A percentile compares a stretch with the other conserved stretches of the same genome.
phyloP scores from a whole-genome alignment of 1,140 invertebrate genomes.

The Tyrophagus putrescentiae region DNA sequence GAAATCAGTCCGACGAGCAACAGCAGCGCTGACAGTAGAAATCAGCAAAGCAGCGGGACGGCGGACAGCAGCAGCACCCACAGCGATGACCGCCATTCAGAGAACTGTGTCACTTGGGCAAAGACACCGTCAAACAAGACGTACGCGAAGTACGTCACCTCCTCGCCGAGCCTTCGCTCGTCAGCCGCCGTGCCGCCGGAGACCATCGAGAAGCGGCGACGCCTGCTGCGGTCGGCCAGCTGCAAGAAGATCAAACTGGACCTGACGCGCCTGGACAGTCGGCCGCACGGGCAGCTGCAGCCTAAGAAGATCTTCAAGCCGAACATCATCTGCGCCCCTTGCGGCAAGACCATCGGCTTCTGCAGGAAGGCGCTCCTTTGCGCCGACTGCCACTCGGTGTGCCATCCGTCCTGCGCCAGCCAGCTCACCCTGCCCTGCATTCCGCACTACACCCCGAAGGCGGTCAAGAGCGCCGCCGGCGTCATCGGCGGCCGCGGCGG shows the following conservation, averaged over 20 bases:
- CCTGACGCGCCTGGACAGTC: slow-evolving; percentile 25
- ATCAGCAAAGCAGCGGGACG: too few relatives aligned
- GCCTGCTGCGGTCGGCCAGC: slow-evolving; percentile 21
- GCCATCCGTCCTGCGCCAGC: slow-evolving; percentile 62
- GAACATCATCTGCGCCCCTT: slow-evolving; percentile 64
- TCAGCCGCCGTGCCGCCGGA: too few relatives aligned
- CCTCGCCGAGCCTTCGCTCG: too few relatives aligned
- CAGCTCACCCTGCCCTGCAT: slow-evolving; percentile 63
- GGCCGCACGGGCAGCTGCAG: slow-evolving; percentile 54
- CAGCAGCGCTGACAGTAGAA: too few relatives aligned
- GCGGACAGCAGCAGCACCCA: too few relatives aligned
- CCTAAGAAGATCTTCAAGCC: slow-evolving; percentile 71
- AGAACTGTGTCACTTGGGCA: too few relatives aligned
- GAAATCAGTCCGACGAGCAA: too few relatives aligned
- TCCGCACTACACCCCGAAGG: slow-evolving; percentile 34
- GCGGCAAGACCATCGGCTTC: slow-evolving; percentile 51
- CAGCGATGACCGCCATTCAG: too few relatives aligned
- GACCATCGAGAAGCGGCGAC: slow-evolving; percentile 25
- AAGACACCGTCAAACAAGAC: too few relatives aligned
- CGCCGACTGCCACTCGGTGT: slow-evolving; percentile 53
- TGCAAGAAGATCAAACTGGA: not conserved
- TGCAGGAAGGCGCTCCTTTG: slow-evolving; percentile 58
- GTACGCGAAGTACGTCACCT: too few relatives aligned
- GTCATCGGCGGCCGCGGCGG: slow-evolving; percentile 7
- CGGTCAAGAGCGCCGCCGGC: too few relatives aligned